Conservation (phyloP, 2,113 vertebrate species). For the Tyrannus savana region DNA sequence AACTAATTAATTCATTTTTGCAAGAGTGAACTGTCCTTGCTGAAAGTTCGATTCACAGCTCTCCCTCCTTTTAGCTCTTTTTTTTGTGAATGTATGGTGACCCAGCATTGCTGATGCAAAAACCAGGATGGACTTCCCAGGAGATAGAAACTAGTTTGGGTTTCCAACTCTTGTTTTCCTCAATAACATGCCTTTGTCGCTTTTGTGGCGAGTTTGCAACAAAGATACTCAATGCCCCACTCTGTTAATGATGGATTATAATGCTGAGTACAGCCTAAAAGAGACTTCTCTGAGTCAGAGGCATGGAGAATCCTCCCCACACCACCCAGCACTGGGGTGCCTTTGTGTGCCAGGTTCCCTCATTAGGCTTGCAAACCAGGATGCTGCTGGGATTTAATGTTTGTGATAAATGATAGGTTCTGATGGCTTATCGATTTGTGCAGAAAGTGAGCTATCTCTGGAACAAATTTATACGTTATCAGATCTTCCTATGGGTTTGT, state of each 20-base stretch:
- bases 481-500: slow-evolving; percentile 9
- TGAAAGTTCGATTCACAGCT: slow-evolving; percentile 21
- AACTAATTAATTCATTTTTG: neutral
- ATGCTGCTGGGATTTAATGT: neutral
- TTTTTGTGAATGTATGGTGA: neutral
- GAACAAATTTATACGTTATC: neutral
- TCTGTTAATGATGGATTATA: neutral
- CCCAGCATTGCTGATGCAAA: neutral
- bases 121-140: neutral
- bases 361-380: neutral
- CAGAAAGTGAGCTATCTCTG: slow-evolving; percentile 21
- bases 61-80: neutral
- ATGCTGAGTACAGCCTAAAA: neutral
- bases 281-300: neutral
- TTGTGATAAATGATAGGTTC: slow-evolving; percentile 43
- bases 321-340: neutral
- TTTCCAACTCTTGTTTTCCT: slow-evolving; percentile 5
- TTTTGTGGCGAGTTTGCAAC: slow-evolving; percentile 4
- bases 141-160: neutral
- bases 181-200: neutral
- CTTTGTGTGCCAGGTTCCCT: neutral
- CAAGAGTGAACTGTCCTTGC: slow-evolving; percentile 1
- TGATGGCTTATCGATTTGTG: slow-evolving; percentile 38
- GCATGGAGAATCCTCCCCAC: neutral
- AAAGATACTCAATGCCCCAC: neutral